Percentiles rank a stretch among this genome's conserved stretches.
Evolutionary conservation across 1,140 invertebrate genomes (phyloP).

Genomic region (Dolichoris vasculosae): DNA sequence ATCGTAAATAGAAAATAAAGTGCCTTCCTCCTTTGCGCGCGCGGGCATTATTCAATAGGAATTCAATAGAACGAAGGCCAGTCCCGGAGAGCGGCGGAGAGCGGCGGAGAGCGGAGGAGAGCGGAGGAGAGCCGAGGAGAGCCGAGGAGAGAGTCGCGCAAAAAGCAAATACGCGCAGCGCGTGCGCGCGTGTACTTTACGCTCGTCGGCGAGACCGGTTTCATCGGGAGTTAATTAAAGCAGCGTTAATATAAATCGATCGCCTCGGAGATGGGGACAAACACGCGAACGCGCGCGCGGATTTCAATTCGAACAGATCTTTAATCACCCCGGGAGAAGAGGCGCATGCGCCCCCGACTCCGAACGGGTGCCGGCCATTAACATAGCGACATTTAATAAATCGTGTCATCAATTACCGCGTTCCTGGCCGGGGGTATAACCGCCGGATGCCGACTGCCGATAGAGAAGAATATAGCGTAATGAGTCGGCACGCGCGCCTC

Average conservation of each 20-base stretch:
- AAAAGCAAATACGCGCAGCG: background rate
- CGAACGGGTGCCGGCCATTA: conserved; percentile 56
- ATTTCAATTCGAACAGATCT: conserved; percentile 63
- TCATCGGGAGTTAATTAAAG: conserved; percentile 59
- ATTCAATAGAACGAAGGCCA: background rate
- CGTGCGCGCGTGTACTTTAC: too few species aligned
- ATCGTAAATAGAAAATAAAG: conserved; percentile 10
- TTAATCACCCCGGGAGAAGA: conserved; percentile 51
- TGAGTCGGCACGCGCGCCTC: conserved; percentile 23
- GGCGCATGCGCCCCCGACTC: background rate
- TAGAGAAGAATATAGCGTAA: conserved; percentile 10
- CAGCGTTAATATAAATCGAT: conserved; percentile 60
- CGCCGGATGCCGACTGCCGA: background rate
- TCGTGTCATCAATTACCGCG: conserved; percentile 60
- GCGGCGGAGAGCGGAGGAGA: background rate
- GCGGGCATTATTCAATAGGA: background rate
- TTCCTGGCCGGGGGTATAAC: background rate
- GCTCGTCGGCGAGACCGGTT: background rate
- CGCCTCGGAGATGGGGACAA: background rate
- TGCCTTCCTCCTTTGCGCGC: background rate
- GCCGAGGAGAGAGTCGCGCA: background rate
- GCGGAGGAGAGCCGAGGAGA: too few species aligned
- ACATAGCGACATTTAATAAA: conserved; percentile 62
- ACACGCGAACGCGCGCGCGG: conserved; percentile 31
- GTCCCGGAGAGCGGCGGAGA: background rate